Conservation (phyloP, 2,113 vertebrate genomes). For the Anoplopoma fimbria region DNA sequence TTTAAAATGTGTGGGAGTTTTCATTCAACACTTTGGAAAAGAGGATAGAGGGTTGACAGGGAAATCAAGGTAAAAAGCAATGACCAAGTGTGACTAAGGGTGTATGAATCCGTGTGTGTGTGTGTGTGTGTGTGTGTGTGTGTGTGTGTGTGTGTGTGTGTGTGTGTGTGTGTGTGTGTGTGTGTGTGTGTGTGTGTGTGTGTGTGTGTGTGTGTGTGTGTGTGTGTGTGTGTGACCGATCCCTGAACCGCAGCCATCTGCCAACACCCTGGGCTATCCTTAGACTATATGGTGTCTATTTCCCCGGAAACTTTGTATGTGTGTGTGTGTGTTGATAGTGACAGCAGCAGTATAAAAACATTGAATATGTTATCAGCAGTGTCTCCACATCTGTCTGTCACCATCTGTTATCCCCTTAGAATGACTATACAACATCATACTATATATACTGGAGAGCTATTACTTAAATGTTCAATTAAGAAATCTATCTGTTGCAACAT, state of each 20-base stretch:
- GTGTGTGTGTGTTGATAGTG: constrained; percentile 34
- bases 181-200: too few relatives aligned
- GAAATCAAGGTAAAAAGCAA: constrained; percentile 26
- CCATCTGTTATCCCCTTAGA: constrained; percentile 1
- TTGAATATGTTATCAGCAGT: constrained; percentile 34
- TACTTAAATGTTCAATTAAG: neutral
- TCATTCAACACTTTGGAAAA: constrained; percentile 15
- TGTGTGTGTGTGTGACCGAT: constrained; percentile 56
- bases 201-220: too few relatives aligned
- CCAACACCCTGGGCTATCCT: constrained; percentile 70
- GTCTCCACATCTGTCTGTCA: constrained; percentile 9
- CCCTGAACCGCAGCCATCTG: constrained; percentile 76
- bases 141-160: constrained; percentile 2
- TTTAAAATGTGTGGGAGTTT: constrained; percentile 28
- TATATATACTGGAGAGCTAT: neutral
- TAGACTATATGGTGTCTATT: constrained; percentile 55
- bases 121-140: constrained; percentile 12
- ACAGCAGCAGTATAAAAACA: constrained; percentile 38
- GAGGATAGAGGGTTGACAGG: constrained; percentile 21
- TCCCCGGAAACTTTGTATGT: constrained; percentile 42
- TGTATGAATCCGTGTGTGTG: constrained; percentile 33
- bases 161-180: neutral
- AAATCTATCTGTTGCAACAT: neutral
- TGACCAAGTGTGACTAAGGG: constrained; percentile 19
- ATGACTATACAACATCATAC: neutral